Evolutionary conservation across 2,888 invertebrate genomes (phyloP).

Genomic region (Nematopogon swammerdamellus): DNA sequence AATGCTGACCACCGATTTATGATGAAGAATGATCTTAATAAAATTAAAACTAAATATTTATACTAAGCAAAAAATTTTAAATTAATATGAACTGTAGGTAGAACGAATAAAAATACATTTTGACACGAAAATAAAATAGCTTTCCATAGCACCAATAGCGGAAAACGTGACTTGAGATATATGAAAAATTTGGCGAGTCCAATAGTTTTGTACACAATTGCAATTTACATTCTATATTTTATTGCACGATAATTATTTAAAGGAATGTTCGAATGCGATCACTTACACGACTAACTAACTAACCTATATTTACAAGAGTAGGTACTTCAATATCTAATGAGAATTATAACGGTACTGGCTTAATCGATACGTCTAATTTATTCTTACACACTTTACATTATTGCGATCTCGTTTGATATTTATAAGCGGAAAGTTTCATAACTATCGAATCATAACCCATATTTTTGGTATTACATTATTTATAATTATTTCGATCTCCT

Average conservation of each 20-base stretch:
- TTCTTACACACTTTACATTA: background rate
- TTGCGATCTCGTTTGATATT: too few relatives aligned
- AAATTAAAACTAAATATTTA: background rate
- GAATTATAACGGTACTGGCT: background rate
- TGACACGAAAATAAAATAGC: background rate
- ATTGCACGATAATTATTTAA: background rate
- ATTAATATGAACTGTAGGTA: background rate
- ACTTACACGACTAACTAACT: background rate
- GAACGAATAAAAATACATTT: background rate
- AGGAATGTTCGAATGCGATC: background rate
- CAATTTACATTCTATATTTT: background rate
- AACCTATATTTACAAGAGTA: background rate
- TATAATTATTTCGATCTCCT: conserved; percentile 5
- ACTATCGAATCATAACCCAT: conserved; percentile 45
- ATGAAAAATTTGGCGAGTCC: background rate
- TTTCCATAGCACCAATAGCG: background rate
- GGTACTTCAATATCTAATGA: background rate
- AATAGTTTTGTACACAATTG: background rate
- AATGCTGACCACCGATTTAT: too few relatives aligned
- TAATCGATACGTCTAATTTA: background rate
- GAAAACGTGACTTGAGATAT: background rate
- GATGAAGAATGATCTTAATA: too few relatives aligned
- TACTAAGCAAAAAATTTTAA: background rate
- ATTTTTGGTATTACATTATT: conserved; percentile 30
- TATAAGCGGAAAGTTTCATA: conserved; percentile 13